Evolutionary conservation across 2,113 vertebrate genomes (phyloP).

Genomic region (Silurus meridionalis): DNA sequence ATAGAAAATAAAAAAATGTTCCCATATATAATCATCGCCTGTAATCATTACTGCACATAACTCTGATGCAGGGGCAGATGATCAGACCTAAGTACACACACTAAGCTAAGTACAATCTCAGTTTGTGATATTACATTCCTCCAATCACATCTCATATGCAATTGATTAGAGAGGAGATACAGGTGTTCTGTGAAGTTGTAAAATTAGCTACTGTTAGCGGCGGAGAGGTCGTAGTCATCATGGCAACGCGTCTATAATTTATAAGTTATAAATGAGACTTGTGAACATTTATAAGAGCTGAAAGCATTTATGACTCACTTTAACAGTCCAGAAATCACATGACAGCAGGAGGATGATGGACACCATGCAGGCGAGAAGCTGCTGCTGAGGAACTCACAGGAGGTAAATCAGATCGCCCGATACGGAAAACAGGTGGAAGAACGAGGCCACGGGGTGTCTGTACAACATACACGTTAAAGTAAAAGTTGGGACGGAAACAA

Average conservation of each 20-base stretch:
- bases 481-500: too few relatives aligned
- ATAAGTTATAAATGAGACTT: too few relatives aligned
- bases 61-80: not conserved
- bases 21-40: too few relatives aligned
- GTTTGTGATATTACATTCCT: not conserved
- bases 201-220: not conserved
- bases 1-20: not conserved
- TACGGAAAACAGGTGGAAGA: constrained; percentile 13
- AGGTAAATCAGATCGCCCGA: not conserved
- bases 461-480: too few relatives aligned
- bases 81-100: too few relatives aligned
- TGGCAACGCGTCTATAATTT: not conserved
- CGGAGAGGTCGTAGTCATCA: not conserved
- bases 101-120: not conserved
- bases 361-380: constrained; percentile 15
- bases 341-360: constrained; percentile 13
- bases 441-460: not conserved
- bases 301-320: not conserved
- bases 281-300: not conserved
- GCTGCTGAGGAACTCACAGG: not conserved
- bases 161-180: not conserved
- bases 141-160: not conserved
- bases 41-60: not conserved
- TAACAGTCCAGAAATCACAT: constrained; percentile 6
- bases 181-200: not conserved